Evolutionary conservation across 35 echinoderm and acorn worm genomes (phyloP), one percentile per base, ranked within the genome.

Genomic region (Lytechinus variegatus): DNA sequence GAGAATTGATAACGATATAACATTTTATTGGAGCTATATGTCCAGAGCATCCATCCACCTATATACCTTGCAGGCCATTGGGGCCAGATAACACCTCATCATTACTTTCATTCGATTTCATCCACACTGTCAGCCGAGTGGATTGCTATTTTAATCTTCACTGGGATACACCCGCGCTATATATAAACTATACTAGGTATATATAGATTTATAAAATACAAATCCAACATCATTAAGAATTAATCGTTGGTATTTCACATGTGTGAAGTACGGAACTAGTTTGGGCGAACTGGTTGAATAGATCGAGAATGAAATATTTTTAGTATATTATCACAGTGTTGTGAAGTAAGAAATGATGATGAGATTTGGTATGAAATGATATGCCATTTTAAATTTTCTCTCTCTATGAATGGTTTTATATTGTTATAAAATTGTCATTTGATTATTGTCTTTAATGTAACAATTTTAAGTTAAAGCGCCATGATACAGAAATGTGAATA

Each of bases 101-200:
- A 79, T 79, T 79, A 79, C 66, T 79, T 5, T 4, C 19, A 24
- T 4, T 79, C n/a, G 66, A 24, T 2, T 79, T 79, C 66, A 79
- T 79, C 21, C 66, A 24, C 66, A 79, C 66, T 71, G 14, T 71
- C 61, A 16, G 19, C 66, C 66, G 66, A 79, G 66, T 79, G 66
- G 66, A 79, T 79, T 79, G 66, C 66, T n/a, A 79, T 79, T 79
- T n/a, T 79, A 79, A 79, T 79, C 66, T 79, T 24, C 66, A 24
- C 66, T 6, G 66, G 66, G 66, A 79, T 79, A 79, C 66, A 79
- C 66, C 66, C 66, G 66, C 19, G 66, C 66, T 79, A 79, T 79
- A 27, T 79, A 79, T 79, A 79, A 79, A 79, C 66, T 16, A 79
- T 7, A 5, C 66, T 16, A 7, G 66, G 66, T 24, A 79, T 79